A percentile compares a stretch with the other conserved stretches of the same genome.
These are phyloP conservation scores for Noctuana brunneofusca DNA, from an alignment of 2,888 invertebrate species.

Conservation along the genomic window DNA sequence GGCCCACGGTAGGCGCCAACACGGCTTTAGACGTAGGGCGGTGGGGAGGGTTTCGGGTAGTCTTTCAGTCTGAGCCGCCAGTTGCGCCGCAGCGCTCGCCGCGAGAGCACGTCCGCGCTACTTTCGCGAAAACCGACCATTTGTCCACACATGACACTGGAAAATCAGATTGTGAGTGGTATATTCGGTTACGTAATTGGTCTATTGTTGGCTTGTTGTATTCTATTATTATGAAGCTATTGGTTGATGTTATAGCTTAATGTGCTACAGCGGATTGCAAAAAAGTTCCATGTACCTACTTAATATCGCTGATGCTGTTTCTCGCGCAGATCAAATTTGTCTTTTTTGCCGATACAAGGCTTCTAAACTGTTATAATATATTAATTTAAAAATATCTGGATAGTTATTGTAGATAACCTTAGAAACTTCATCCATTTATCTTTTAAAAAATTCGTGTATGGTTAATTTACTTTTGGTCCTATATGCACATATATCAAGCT, in stretches of 20 bases:
- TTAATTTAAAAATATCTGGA: not conserved
- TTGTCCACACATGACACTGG: constrained; percentile 59
- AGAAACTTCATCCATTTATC: not conserved
- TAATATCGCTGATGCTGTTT: not conserved
- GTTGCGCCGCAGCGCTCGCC: constrained; percentile 73
- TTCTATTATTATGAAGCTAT: constrained; percentile 40
- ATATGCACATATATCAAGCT: too few species aligned
- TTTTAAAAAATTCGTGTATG: not conserved
- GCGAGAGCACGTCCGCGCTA: constrained; percentile 57
- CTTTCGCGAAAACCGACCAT: constrained; percentile 46
- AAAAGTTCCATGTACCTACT: constrained; percentile 1
- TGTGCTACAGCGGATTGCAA: constrained; percentile 8
- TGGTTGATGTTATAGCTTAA: constrained; percentile 38
- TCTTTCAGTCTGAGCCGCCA: constrained; percentile 52
- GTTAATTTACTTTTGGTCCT: not conserved
- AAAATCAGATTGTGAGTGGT: constrained; percentile 61
- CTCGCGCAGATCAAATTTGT: constrained; percentile 3
- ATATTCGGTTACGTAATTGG: constrained; percentile 61
- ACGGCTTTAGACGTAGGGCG: constrained; percentile 46
- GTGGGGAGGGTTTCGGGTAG: constrained; percentile 44
- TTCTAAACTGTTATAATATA: not conserved
- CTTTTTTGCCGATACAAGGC: constrained; percentile 8
- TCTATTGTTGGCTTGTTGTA: constrained; percentile 40
- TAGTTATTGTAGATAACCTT: not conserved
- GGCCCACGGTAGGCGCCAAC: constrained; percentile 69